A percentile compares a stretch with the other conserved stretches of the same genome.
Evolutionary conservation across 2,797 vertebrate species (phyloP).

Genomic region (Mormyrops boulengeri): DNA sequence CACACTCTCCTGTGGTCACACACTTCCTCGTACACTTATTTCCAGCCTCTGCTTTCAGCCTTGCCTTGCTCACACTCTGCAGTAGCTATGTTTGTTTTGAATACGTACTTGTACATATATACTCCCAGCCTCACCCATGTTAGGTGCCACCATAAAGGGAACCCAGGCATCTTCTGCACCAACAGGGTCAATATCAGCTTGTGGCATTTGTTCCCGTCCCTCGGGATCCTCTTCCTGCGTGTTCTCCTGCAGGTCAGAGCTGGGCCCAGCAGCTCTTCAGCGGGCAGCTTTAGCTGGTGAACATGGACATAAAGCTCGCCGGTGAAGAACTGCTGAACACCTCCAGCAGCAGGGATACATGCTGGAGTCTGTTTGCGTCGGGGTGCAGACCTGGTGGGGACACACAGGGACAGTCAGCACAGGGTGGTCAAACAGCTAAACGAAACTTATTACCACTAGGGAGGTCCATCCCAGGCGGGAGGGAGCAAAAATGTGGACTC

Average conservation of each 20-base stretch:
- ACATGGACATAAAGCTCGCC: slow-evolving; percentile 99
- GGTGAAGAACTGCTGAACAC: slow-evolving; percentile 98
- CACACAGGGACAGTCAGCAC: neutral
- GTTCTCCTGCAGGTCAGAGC: slow-evolving; percentile 59
- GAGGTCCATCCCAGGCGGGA: neutral
- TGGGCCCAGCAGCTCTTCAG: slow-evolving; percentile 99
- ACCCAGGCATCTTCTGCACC: neutral
- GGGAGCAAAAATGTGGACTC: neutral
- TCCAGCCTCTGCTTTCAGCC: neutral
- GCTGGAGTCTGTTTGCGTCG: too few species aligned
- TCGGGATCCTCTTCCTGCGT: neutral
- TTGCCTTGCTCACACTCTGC: neutral
- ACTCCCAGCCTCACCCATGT: neutral
- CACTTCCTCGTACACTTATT: neutral
- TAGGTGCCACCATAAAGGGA: neutral
- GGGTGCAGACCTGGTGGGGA: neutral
- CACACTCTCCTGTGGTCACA: neutral
- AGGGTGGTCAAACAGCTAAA: neutral
- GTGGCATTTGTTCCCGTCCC: neutral
- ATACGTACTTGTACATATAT: neutral
- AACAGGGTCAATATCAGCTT: neutral
- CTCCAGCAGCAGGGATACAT: slow-evolving; percentile 56
- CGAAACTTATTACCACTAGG: neutral
- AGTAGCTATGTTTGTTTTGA: neutral
- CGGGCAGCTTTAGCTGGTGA: slow-evolving; percentile 99